phyloP scores from a whole-genome alignment of 2,113 vertebrate species.

The Platanista minor region DNA sequence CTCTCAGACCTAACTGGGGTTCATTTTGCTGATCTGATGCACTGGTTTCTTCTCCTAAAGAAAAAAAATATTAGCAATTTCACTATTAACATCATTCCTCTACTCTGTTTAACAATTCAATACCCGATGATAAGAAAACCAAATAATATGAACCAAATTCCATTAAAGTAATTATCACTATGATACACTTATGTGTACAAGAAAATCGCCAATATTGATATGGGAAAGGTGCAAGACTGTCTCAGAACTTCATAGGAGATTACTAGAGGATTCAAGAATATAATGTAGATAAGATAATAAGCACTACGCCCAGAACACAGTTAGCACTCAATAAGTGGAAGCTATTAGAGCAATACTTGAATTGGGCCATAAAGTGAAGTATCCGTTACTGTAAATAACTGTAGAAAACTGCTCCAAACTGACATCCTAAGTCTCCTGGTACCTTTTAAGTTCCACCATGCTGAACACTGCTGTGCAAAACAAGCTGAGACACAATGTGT shows the following conservation, averaged over 20 bases:
- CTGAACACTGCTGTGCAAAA: background rate
- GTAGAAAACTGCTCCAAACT: background rate
- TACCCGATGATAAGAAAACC: background rate
- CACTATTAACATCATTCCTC: slow-evolving; percentile 7
- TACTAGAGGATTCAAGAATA: background rate
- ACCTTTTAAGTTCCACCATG: background rate
- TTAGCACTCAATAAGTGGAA: background rate
- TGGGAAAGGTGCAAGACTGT: background rate
- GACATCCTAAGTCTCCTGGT: background rate
- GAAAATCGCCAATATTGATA: background rate
- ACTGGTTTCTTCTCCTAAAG: slow-evolving; percentile 72
- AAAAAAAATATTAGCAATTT: slow-evolving; percentile 1
- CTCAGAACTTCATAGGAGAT: background rate
- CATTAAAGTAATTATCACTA: background rate
- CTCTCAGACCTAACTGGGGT: slow-evolving; percentile 86
- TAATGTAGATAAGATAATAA: background rate
- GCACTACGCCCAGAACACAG: background rate
- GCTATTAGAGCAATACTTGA: background rate
- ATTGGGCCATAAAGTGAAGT: background rate
- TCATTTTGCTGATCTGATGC: slow-evolving; percentile 81
- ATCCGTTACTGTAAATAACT: background rate
- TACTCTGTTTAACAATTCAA: slow-evolving; percentile 1
- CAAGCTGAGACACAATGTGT: background rate
- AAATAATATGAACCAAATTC: background rate
- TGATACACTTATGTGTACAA: background rate